Percentiles rank a stretch among this genome's conserved stretches.
Conservation (phyloP, 1,140 invertebrate species). For the Rhizoglyphus robini region DNA sequence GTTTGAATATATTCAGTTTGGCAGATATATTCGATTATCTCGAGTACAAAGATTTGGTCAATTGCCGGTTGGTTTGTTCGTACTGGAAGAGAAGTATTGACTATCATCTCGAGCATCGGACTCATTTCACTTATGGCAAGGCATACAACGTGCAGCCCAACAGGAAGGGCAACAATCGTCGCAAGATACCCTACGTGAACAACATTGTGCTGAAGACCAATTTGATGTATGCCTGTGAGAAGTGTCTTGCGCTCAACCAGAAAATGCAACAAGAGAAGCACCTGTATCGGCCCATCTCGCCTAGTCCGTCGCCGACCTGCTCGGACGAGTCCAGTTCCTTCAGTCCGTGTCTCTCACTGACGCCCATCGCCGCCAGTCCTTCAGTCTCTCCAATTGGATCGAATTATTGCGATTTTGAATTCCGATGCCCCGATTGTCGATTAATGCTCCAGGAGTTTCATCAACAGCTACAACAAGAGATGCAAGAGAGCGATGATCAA, state of each 20-base stretch:
- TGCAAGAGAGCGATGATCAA: background rate
- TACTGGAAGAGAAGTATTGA: slow-evolving; percentile 8
- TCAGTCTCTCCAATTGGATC: background rate
- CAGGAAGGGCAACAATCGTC: background rate
- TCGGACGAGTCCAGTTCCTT: slow-evolving; percentile 2
- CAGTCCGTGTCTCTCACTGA: background rate
- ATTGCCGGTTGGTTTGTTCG: slow-evolving; percentile 1
- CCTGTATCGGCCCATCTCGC: background rate
- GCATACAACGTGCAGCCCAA: background rate
- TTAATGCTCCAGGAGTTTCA: background rate
- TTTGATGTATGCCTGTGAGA: background rate
- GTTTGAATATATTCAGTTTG: background rate
- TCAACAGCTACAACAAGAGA: background rate
- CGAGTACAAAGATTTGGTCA: background rate
- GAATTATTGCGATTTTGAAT: background rate
- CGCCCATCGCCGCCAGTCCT: background rate
- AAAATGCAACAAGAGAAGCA: slow-evolving; percentile 3
- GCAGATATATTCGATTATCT: background rate
- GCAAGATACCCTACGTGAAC: background rate
- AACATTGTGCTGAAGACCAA: background rate
- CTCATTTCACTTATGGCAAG: slow-evolving; percentile 8
- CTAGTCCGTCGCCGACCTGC: background rate
- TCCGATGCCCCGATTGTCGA: background rate
- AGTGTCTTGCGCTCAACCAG: background rate
- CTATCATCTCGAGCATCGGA: background rate